phyloP scores from a whole-genome alignment of 2,113 vertebrate genomes.

The Corydoras sp. region DNA sequence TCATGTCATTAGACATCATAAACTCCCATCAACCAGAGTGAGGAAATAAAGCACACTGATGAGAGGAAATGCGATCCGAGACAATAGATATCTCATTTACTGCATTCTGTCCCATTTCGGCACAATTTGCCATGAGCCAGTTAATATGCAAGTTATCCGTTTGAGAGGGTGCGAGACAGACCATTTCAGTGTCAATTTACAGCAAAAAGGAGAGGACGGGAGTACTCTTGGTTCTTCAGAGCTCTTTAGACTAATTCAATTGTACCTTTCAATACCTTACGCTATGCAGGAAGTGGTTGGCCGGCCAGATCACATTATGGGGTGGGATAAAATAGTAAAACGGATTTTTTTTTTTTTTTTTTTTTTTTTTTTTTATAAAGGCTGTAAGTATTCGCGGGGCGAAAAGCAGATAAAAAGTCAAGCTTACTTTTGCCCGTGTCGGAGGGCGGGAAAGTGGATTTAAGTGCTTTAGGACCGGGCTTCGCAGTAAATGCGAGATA shows the following conservation, averaged over 20 bases:
- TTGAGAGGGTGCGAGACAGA: slow-evolving; percentile 57
- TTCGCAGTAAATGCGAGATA: slow-evolving; percentile 42
- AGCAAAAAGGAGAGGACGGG: slow-evolving; percentile 60
- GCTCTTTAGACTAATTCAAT: slow-evolving; percentile 74
- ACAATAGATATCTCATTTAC: slow-evolving; percentile 64
- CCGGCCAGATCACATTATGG: slow-evolving; percentile 63
- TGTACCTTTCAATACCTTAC: slow-evolving; percentile 69
- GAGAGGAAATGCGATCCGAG: slow-evolving; percentile 67
- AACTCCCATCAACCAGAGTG: slow-evolving; percentile 71
- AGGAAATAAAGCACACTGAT: slow-evolving; percentile 74
- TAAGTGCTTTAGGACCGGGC: slow-evolving; percentile 44
- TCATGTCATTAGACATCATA: slow-evolving; percentile 59
- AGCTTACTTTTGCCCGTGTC: slow-evolving; percentile 60
- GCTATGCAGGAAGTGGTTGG: slow-evolving; percentile 66
- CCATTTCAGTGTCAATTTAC: slow-evolving; percentile 71
- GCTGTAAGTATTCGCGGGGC: slow-evolving; percentile 58
- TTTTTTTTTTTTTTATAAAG: slow-evolving; percentile 43
- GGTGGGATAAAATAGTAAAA: slow-evolving; percentile 55
- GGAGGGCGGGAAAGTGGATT: slow-evolving; percentile 43
- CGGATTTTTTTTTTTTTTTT: slow-evolving; percentile 38
- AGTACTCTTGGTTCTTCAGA: slow-evolving; percentile 68
- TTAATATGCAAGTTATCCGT: slow-evolving; percentile 63
- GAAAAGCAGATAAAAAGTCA: slow-evolving; percentile 64
- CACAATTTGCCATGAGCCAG: slow-evolving; percentile 59
- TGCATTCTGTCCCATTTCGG: slow-evolving; percentile 63